phyloP scores from a whole-genome alignment of 2,888 invertebrate species.

The Hymenopus coronatus region DNA sequence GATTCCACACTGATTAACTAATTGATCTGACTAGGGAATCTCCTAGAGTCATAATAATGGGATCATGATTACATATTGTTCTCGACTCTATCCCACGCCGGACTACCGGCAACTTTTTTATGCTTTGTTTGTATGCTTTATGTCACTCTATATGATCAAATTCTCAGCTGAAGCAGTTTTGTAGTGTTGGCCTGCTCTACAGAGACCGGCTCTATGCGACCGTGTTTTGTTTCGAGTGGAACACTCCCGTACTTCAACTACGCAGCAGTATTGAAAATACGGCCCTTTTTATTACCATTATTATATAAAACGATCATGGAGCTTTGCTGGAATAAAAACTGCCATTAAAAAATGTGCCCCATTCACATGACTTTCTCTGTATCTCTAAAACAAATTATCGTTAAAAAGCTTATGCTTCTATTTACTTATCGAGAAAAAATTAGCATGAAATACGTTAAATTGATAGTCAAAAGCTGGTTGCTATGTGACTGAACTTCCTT shows the following conservation, averaged over 20 bases:
- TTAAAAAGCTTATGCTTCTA: too few relatives aligned
- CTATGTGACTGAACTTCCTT: too few relatives aligned
- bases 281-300: not conserved
- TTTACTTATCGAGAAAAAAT: too few relatives aligned
- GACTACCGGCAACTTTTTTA: not conserved
- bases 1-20: not conserved
- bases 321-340: not conserved
- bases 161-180: not conserved
- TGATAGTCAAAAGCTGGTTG: too few relatives aligned
- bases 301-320: not conserved
- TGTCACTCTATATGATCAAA: not conserved
- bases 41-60: not conserved
- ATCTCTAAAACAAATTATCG: too few relatives aligned
- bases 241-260: not conserved
- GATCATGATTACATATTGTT: not conserved
- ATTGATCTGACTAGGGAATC: not conserved
- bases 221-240: not conserved
- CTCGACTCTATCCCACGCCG: not conserved
- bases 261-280: not conserved
- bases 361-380: too few relatives aligned
- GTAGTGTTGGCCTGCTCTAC: not conserved
- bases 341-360: not conserved
- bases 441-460: too few relatives aligned
- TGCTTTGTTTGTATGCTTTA: not conserved
- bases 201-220: not conserved